Evolutionary conservation across 2,797 vertebrate species (phyloP).

Genomic region (Helarctos malayanus): DNA sequence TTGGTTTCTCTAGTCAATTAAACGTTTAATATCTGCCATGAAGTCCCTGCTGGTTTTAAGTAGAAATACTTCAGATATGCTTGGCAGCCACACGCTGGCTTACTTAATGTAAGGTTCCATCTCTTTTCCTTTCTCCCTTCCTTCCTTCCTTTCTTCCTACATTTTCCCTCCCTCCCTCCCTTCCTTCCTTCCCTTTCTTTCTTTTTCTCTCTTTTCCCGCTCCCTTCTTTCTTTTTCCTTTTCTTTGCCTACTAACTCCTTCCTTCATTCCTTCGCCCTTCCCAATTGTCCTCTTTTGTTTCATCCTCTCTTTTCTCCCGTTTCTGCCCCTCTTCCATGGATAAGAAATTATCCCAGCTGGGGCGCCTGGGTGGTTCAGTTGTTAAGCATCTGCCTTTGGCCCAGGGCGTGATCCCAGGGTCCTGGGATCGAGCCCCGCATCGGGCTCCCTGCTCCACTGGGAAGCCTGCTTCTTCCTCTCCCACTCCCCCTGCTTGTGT

Average conservation of each 20-base stretch:
- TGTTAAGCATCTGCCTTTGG: no score
- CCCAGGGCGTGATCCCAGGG: no score
- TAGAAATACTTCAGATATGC: conserved; percentile 39
- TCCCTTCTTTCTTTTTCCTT: no score
- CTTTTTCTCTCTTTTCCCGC: accelerated
- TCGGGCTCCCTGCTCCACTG: no score
- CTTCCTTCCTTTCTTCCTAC: accelerated
- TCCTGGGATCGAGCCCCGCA: no score
- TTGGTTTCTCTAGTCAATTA: conserved; percentile 70
- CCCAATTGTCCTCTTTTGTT: not conserved
- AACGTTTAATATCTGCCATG: conserved; percentile 55
- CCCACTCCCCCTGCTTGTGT: no score
- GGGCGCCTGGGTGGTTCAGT: no score
- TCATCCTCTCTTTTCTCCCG: not conserved
- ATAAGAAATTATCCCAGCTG: not conserved
- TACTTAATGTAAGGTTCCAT: not conserved
- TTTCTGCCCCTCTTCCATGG: not conserved
- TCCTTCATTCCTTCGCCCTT: not conserved
- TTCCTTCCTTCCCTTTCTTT: accelerated
- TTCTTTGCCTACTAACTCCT: no score
- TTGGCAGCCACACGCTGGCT: not conserved
- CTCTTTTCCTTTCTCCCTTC: not conserved
- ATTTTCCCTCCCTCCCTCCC: accelerated
- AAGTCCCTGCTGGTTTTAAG: conserved; percentile 68
- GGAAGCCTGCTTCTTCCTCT: no score